Conservation (phyloP, 2,888 invertebrate species). For the Cyclophora albipunctata region DNA sequence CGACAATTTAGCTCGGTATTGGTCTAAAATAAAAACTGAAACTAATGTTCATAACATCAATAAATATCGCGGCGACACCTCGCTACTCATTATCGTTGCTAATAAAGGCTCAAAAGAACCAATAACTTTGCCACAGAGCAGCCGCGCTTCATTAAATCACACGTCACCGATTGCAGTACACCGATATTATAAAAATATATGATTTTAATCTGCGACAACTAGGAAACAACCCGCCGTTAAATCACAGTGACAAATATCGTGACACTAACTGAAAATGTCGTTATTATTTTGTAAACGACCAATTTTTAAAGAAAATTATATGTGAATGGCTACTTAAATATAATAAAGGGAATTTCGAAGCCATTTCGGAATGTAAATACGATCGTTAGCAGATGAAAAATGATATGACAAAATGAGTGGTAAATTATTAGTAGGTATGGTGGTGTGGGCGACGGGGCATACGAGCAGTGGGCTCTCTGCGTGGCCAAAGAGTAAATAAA, state of each 20-base stretch:
- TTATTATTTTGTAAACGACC: constrained; percentile 17
- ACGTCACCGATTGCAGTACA: constrained; percentile 11
- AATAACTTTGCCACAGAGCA: constrained; percentile 6
- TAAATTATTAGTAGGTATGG: background rate
- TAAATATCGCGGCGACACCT: too few relatives aligned
- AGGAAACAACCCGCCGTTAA: constrained; percentile 25
- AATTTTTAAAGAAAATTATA: constrained; percentile 15
- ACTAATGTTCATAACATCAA: too few relatives aligned
- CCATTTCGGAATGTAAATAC: constrained; percentile 18
- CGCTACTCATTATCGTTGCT: too few relatives aligned
- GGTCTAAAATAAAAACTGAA: too few relatives aligned
- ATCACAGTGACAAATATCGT: constrained; percentile 40
- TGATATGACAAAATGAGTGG: constrained; percentile 8
- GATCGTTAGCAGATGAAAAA: constrained; percentile 20
- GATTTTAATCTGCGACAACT: constrained; percentile 11
- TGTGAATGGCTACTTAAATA: constrained; percentile 10
- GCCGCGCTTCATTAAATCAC: constrained; percentile 22
- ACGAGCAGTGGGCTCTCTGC: background rate
- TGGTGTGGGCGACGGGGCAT: background rate
- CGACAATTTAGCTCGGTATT: too few relatives aligned
- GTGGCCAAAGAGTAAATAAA: background rate
- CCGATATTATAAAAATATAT: constrained; percentile 5
- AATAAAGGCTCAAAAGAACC: background rate
- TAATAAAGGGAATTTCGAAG: constrained; percentile 18
- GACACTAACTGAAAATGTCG: constrained; percentile 14